Percentiles rank a stretch among this genome's conserved stretches.
These are phyloP conservation scores for Molothrus ater DNA, from an alignment of 2,797 vertebrate species.

Conservation along the genomic window DNA sequence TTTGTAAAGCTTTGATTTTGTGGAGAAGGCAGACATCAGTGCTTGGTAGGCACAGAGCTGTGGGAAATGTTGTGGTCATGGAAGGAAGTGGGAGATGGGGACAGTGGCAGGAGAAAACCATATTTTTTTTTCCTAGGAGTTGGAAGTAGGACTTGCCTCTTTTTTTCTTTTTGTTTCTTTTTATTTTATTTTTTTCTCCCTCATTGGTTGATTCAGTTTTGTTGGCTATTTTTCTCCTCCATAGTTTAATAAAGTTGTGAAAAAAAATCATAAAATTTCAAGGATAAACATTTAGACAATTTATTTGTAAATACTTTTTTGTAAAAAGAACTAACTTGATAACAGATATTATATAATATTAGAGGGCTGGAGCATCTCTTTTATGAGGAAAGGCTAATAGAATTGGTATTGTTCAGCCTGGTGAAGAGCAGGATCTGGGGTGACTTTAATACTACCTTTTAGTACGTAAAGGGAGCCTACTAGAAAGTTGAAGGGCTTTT, in stretches of 20 bases:
- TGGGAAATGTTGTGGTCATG: not conserved
- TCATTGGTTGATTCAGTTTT: not conserved
- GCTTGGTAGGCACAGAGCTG: not conserved
- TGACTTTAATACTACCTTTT: not conserved
- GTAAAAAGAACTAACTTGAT: not conserved
- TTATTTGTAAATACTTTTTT: not conserved
- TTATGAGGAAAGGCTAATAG: not conserved
- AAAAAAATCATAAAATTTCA: not conserved
- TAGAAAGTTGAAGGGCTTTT: not conserved
- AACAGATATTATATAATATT: not conserved
- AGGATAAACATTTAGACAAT: not conserved
- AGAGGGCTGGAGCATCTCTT: not conserved
- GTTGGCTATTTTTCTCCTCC: rapidly evolving
- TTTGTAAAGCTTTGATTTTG: not conserved
- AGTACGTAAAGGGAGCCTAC: not conserved
- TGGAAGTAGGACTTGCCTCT: not conserved
- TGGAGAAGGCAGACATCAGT: not conserved
- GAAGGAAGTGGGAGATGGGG: not conserved
- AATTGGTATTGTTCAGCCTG: not conserved
- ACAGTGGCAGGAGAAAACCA: not conserved
- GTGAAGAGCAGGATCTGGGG: not conserved
- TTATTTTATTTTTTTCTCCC: too few species aligned
- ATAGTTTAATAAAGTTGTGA: not conserved
- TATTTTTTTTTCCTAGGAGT: not conserved
- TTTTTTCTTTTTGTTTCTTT: not conserved